Percentiles rank a stretch among this genome's conserved stretches.
phyloP scores from a whole-genome alignment of 64 coral and sea anemone species.

The Pachyseris speciosa region DNA sequence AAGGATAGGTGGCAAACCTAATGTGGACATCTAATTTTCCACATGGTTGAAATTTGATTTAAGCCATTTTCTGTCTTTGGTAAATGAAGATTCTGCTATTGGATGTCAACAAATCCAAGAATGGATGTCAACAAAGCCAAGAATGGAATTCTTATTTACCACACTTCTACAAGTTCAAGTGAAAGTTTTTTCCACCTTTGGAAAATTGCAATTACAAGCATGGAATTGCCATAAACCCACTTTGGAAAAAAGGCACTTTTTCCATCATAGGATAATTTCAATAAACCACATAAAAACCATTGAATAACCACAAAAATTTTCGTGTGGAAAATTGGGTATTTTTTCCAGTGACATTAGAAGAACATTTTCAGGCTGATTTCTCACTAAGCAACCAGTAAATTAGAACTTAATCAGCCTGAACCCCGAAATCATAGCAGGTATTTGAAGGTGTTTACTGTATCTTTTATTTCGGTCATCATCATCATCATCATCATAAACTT shows the following conservation, averaged over 20 bases:
- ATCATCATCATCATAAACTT: too few relatives aligned
- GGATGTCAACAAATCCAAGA: too few relatives aligned
- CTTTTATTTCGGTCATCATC: too few relatives aligned
- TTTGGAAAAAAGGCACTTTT: conserved; percentile 18
- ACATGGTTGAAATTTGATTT: neutral
- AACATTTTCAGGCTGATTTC: neutral
- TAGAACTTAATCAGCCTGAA: too few relatives aligned
- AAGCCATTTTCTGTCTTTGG: neutral
- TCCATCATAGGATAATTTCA: neutral
- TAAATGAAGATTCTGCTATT: neutral
- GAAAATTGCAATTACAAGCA: neutral
- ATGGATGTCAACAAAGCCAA: conserved; percentile 13
- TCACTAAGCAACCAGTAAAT: too few relatives aligned
- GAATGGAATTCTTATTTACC: neutral
- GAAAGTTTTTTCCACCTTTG: conserved; percentile 1
- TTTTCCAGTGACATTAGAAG: neutral
- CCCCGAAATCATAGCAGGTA: too few relatives aligned
- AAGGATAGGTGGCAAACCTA: neutral
- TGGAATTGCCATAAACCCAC: neutral
- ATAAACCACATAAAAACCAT: conserved; percentile 4
- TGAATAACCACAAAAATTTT: neutral
- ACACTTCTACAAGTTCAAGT: neutral
- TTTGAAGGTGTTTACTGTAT: too few relatives aligned
- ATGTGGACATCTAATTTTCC: neutral
- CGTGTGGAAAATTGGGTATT: neutral